These are phyloP conservation scores for Nannospalax galili DNA, from an alignment of 2,113 vertebrate species.

Conservation along the genomic window DNA sequence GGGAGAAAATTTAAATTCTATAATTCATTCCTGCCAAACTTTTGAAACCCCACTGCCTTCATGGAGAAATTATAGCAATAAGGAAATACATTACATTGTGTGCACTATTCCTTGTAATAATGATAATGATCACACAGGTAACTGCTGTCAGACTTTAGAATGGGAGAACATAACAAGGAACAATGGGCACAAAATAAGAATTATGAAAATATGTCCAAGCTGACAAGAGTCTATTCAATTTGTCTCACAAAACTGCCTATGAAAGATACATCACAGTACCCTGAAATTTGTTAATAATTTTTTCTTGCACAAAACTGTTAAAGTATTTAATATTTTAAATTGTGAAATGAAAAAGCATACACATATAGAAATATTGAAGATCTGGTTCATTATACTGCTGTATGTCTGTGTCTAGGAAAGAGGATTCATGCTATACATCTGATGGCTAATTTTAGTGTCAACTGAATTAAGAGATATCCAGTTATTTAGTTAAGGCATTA, in stretches of 20 bases:
- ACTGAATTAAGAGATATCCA: not conserved
- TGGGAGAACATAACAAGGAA: constrained; percentile 56
- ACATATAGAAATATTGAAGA: constrained; percentile 8
- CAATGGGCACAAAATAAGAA: constrained; percentile 70
- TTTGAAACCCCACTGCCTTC: constrained; percentile 24
- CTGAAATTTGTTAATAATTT: constrained; percentile 73
- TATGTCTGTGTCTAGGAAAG: constrained; percentile 29
- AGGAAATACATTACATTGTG: constrained; percentile 51
- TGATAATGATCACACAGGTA: constrained; percentile 67
- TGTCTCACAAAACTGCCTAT: constrained; percentile 67
- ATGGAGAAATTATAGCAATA: not conserved
- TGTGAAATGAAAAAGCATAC: constrained; percentile 57
- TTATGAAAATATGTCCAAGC: constrained; percentile 64
- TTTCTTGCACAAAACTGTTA: constrained; percentile 62
- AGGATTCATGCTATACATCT: not conserved
- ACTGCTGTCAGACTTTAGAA: constrained; percentile 56
- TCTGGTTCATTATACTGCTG: not conserved
- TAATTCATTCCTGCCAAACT: not conserved
- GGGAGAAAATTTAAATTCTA: constrained; percentile 14
- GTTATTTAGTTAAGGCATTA: not conserved
- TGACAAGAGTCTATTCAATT: constrained; percentile 62
- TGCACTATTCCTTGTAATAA: not conserved
- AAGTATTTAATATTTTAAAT: constrained; percentile 51
- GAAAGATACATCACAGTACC: constrained; percentile 70
- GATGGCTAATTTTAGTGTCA: not conserved